Percentiles rank a stretch among this genome's conserved stretches.
phyloP scores from a whole-genome alignment of 2,888 invertebrate genomes.

The Volucella inanis region DNA sequence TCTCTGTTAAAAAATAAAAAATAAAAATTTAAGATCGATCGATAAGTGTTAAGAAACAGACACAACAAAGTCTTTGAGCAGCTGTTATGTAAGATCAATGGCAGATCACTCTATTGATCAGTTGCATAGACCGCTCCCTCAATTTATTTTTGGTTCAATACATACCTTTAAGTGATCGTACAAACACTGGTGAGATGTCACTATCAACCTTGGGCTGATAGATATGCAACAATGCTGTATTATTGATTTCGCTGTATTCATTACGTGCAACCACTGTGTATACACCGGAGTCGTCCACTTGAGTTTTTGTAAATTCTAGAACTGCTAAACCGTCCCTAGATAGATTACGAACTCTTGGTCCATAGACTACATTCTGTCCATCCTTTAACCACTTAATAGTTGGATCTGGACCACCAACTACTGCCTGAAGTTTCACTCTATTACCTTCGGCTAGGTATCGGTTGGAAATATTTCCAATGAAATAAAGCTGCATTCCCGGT shows the following conservation, averaged over 20 bases:
- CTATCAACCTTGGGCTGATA: slow-evolving; percentile 84
- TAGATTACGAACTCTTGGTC: slow-evolving; percentile 81
- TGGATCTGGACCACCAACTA: slow-evolving; percentile 89
- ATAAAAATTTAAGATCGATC: slow-evolving; percentile 27
- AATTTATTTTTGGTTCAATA: slow-evolving; percentile 56
- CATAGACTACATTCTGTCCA: slow-evolving; percentile 83
- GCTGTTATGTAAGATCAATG: slow-evolving; percentile 59
- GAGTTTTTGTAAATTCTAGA: slow-evolving; percentile 88
- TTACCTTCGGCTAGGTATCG: slow-evolving; percentile 86
- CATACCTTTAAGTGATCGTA: slow-evolving; percentile 88
- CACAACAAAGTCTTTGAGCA: slow-evolving; percentile 25
- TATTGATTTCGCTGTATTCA: slow-evolving; percentile 87
- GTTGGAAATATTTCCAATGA: slow-evolving; percentile 81
- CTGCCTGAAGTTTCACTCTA: slow-evolving; percentile 91
- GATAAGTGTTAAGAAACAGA: slow-evolving; percentile 5
- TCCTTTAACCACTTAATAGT: slow-evolving; percentile 90
- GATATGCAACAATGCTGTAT: slow-evolving; percentile 89
- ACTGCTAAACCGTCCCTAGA: slow-evolving; percentile 87
- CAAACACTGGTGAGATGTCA: slow-evolving; percentile 89
- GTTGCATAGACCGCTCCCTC: not conserved
- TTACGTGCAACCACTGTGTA: slow-evolving; percentile 91
- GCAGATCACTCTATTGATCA: not conserved
- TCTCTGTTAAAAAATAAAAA: slow-evolving; percentile 84
- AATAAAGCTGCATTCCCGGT: slow-evolving; percentile 83
- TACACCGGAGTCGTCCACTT: slow-evolving; percentile 89